Evolutionary conservation across 2,113 vertebrate genomes (phyloP), one percentile per base, ranked within the genome.

Genomic region (Crotalus helleri): DNA sequence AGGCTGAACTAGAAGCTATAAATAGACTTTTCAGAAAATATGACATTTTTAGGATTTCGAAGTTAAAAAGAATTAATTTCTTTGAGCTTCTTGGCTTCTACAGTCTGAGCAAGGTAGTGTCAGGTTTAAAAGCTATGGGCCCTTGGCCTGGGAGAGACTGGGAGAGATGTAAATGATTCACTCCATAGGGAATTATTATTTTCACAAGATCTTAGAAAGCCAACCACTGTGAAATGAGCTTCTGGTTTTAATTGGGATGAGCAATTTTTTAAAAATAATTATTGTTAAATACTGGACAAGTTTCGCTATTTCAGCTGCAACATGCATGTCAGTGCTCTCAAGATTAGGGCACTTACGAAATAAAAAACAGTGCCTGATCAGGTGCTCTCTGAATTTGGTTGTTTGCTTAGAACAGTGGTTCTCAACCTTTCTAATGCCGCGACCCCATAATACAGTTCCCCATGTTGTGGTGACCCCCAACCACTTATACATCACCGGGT

Each of bases 221-320:
- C 97, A 97, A 87, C 94, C 95, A 94, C 97, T 97, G 97, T 97
- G 98, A 98, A 98, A 98, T 97, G 97, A 97, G 97, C 97, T 98
- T 97, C 96, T 97, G 39, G 97, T 98, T 96, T 97, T 97, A 98
- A 98, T 95, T 98, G 97, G 97, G 95, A 97, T 96, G 94, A 89
- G 94, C 95, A 93, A 95, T 94, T 94, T 93, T 92, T 92, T 39
- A 89, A 90, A 92, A 97, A 96, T 51, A 51, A 51, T 94, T 95
- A 96, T 94, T 96, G 97, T 96, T 95, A 96, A 96, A 96, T 94
- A 93, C 90, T 3, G 92, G 88, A 90, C 46, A 19, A 24, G 88
- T 26, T 7, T 91, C 94, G 53, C 26, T 19, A 13, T 7, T 23
- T 13, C 2, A 29, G 33, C n/a, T 33, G 92, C 59, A 33, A 33